Evolutionary conservation across 2,113 vertebrate genomes (phyloP), one percentile per base, ranked within the genome.

Genomic region (Xyrauchen texanus): DNA sequence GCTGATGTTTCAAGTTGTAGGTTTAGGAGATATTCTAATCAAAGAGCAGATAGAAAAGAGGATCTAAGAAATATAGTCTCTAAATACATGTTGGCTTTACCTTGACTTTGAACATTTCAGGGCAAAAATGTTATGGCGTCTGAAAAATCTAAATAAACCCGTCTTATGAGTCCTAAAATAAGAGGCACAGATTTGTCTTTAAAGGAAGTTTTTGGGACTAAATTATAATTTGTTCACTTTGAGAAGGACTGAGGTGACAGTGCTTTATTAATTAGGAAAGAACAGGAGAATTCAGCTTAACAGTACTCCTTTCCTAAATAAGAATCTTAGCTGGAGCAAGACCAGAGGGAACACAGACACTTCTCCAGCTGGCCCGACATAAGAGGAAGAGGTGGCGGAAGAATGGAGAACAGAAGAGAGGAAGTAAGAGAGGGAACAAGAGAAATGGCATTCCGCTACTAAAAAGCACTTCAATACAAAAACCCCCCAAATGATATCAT

Each of bases 281-380:
- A 65, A 52, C 65, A 80, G 81, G 83, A 86, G 89, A 88, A 70
- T 74, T 84, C 89, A 89, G 89, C 88, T 80, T 34, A 89, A 79
- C 85, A 87, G 89, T 90, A 88, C 88, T 86, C 84, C 85, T 88
- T 86, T 92, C 90, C 87, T 87, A 88, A 93, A 92, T 89, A 92
- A 92, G 90, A 90, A 90, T 83, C 88, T 34, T 68, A 92, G 91
- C 87, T 92, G 85, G 91, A 92, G 88, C 90, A 92, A 89, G 84
- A 67, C 91, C 80, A 85, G 5, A 12, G 92, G 88, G 93, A 91
- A 85, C 81, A 68, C 66, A 79, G 84, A 81, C 81, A 76, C 74
- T 85, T 85, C 87, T n/a, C 89, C 87, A 90, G 86, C 87, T 86
- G 85, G 86, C 86, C 76, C 9, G 57, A 82, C 85, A 84, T 82